phyloP scores from a whole-genome alignment of 1,140 invertebrate genomes.

The Orius insidiosus region DNA sequence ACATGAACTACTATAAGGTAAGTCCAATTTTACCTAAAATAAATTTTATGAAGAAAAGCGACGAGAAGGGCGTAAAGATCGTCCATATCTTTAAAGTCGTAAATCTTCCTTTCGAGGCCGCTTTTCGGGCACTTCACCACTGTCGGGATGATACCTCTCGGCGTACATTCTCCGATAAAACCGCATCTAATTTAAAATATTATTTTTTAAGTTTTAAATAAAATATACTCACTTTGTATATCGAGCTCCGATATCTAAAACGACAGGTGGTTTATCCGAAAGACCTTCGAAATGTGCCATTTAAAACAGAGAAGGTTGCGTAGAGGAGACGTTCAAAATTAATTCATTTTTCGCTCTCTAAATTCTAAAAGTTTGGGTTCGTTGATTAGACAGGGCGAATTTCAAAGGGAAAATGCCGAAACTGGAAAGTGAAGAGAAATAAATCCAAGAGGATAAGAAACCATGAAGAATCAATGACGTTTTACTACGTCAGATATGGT shows the following conservation, averaged over 20 bases:
- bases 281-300: constrained; percentile 18
- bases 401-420: too few species aligned
- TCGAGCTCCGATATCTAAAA: constrained; percentile 77
- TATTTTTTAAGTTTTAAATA: constrained; percentile 3
- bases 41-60: constrained; percentile 73
- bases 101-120: constrained; percentile 43
- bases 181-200: constrained; percentile 49
- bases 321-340: too few species aligned
- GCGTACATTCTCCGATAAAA: constrained; percentile 71
- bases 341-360: too few species aligned
- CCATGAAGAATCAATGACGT: too few species aligned
- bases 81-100: constrained; percentile 47
- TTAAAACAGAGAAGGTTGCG: background rate
- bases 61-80: constrained; percentile 74
- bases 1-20: constrained; percentile 7
- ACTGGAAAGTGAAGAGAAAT: too few species aligned
- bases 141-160: constrained; percentile 70
- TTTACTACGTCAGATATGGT: too few species aligned
- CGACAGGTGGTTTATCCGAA: constrained; percentile 33
- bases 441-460: too few species aligned
- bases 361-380: too few species aligned
- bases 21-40: constrained; percentile 50
- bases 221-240: constrained; percentile 76
- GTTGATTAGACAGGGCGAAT: too few species aligned
- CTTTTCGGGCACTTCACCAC: constrained; percentile 50